Evolutionary conservation across 2,113 vertebrate species (phyloP), one percentile per base, ranked within the genome.

Genomic region (Uria lomvia): DNA sequence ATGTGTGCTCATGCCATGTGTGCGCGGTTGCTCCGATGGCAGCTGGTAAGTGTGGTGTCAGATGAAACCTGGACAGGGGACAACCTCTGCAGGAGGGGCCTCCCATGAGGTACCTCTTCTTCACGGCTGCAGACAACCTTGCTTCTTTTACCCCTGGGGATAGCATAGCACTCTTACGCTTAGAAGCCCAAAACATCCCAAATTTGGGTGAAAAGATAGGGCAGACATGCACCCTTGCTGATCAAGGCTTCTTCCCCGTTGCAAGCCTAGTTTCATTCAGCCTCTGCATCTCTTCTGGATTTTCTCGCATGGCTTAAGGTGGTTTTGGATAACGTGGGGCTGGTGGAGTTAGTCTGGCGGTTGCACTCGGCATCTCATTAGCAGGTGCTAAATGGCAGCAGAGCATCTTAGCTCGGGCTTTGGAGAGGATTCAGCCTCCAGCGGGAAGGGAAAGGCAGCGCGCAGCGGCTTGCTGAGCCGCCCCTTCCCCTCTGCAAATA

Each of bases 401-500:
- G 75, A 88, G 29, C 40, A 21, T 29, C 72, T 75, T 32, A 43
- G 70, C 55, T 8, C 27, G 4, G 67, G 63, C 2, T 0, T 2
- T 34, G 91, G 71, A 60, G 29, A 27, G 62, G 86, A 50, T 62
- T 87, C 45, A 59, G 90, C 45, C 78, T 72, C 62, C 72, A 34
- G 62, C 24, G 18, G 12, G 62, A 34, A 21, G 70, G 75, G 50
- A 32, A 74, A 83, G 58, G 90, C 40, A 3, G 66, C 12, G 34
- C 12, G 5, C 73, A 47, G 88, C 2, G 15, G 27, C 92, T 66
- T 27, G 58, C 71, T 27, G 83, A 89, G 91, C 94, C 21, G 15
- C 78, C n/a, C 67, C 91, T 94, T 96, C 94, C 88, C 87, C 94
- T 98, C 95, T 83, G 79, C 98, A 98, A 98, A 98, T 97, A 97